phyloP scores from a whole-genome alignment of 2,797 vertebrate genomes.

The Notolepis coatsorum region DNA sequence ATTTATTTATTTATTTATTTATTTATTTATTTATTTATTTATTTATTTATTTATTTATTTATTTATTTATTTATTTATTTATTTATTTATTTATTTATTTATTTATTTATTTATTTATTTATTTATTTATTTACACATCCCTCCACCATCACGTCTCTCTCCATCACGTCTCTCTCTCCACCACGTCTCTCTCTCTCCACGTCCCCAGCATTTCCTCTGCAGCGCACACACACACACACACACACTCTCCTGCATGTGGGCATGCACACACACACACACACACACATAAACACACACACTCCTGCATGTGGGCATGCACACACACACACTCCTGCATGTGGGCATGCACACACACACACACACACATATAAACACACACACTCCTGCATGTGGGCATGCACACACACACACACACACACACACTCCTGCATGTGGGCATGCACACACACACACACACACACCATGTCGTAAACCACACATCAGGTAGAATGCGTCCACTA shows the following conservation, averaged over 20 bases:
- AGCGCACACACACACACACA: conserved; percentile 22
- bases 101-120: conserved; percentile 28
- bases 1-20: conserved; percentile 38
- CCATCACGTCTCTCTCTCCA: conserved; percentile 42
- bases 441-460: conserved; percentile 2
- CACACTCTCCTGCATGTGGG: conserved; percentile 39
- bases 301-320: conserved; percentile 9
- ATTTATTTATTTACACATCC: conserved; percentile 66
- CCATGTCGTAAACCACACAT: not conserved
- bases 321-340: conserved; percentile 8
- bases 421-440: no score
- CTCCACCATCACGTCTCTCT: conserved; percentile 14
- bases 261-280: not conserved
- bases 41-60: conserved; percentile 94
- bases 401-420: conserved; percentile 15
- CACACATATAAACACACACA: conserved; percentile 24
- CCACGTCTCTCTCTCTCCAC: conserved; percentile 57
- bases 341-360: conserved; percentile 15
- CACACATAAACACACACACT: conserved; percentile 4
- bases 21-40: conserved; percentile 91
- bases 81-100: conserved; percentile 89
- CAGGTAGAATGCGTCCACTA: no score
- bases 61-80: conserved; percentile 94
- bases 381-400: conserved; percentile 26
- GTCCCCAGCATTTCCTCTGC: conserved; percentile 78